Evolutionary conservation across 2,113 vertebrate genomes (phyloP), one percentile per base, ranked within the genome.

Genomic region (Aegithalos caudatus): DNA sequence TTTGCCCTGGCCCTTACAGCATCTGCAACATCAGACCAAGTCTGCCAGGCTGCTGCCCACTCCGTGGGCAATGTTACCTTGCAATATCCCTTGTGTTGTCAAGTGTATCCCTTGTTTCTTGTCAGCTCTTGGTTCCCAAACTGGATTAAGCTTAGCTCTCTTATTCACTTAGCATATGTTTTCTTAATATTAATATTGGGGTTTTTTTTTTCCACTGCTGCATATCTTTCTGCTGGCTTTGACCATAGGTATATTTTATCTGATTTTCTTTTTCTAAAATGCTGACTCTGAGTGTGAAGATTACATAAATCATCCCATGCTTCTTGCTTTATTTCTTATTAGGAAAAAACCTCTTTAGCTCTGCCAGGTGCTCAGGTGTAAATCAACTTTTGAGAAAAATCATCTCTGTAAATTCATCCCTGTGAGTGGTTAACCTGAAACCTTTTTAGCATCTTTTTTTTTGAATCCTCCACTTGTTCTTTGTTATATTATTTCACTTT

Each of bases 191-290:
- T 80, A 23, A 61, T 69, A 60, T 54, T 70, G 89, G 54, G 23
- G 20, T 42, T 12, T 53, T 50, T 47, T 70, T 81, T 71, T 51
- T n/a, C n/a, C 38, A n/a, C 8, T 56, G 15, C 71, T 57, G 8
- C 69, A 61, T 18, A 53, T 85, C n/a, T 64, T 91, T 58, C 65
- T 81, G 44, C 35, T 42, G 67, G 65, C 44, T 66, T 88, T 76
- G 72, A 53, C 62, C 42, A 42, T 56, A 1, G 1, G 44, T 88
- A 4, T 58, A 58, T 80, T 95, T 95, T 61, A 86, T 54, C 42
- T 66, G 71, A 86, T 88, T 80, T 92, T 79, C 56, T 67, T 89
- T 78, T 87, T 70, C 35, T 47, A 90, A 42, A 29, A 76, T 77
- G 81, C 53, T 72, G 57, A 31, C 35, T 67, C 11, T 70, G 48